Evolutionary conservation across 2,888 invertebrate genomes (phyloP).

Genomic region (Drosophila kambysellisi): DNA sequence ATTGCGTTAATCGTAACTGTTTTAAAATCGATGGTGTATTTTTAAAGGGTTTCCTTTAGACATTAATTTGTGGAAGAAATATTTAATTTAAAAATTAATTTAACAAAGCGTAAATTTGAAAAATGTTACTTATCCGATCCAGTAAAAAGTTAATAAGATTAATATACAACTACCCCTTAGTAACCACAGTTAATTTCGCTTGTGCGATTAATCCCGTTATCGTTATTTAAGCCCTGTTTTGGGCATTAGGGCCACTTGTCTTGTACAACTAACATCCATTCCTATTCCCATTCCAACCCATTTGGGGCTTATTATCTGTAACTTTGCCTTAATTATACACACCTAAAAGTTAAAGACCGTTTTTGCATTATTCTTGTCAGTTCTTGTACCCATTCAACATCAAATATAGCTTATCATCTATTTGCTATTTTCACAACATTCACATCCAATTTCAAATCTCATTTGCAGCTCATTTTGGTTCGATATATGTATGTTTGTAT

Average conservation of each 20-base stretch:
- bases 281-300: neutral
- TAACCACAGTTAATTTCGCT: neutral
- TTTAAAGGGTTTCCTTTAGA: neutral
- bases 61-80: neutral
- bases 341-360: neutral
- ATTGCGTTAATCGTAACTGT: slow-evolving; percentile 22
- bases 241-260: neutral
- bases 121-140: neutral
- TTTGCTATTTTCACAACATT: neutral
- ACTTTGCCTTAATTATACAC: neutral
- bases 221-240: neutral
- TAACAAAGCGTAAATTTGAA: neutral
- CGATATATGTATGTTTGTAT: slow-evolving; percentile 10
- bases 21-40: neutral
- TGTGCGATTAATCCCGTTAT: neutral
- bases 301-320: neutral
- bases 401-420: neutral
- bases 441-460: neutral
- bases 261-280: neutral
- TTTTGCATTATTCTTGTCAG: neutral
- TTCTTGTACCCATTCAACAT: neutral
- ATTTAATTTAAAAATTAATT: too few species aligned
- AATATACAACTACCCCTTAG: neutral
- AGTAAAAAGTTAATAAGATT: neutral
- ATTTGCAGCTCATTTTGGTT: neutral